Evolutionary conservation across 2,888 invertebrate species (phyloP).

Genomic region (Zygogramma bicolorata): DNA sequence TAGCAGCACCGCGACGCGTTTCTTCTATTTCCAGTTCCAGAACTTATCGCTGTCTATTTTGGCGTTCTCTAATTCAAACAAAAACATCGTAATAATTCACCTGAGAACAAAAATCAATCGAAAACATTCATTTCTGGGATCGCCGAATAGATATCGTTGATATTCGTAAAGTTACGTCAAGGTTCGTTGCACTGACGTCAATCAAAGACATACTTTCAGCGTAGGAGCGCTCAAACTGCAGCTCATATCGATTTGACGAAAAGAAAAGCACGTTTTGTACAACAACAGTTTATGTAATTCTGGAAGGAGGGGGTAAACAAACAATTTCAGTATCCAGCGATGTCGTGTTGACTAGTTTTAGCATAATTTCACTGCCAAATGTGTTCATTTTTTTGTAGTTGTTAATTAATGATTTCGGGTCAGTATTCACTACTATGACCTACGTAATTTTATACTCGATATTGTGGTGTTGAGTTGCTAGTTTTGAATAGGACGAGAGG

Average conservation of each 20-base stretch:
- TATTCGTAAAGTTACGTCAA: slow-evolving; percentile 21
- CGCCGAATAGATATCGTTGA: slow-evolving; percentile 3
- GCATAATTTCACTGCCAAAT: slow-evolving; percentile 30
- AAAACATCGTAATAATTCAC: background rate
- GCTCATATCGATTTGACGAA: slow-evolving; percentile 23
- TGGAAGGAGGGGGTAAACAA: slow-evolving; percentile 20
- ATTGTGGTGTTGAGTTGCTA: slow-evolving; percentile 12
- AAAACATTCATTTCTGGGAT: background rate
- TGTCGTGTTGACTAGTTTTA: slow-evolving; percentile 31
- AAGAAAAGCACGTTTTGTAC: slow-evolving; percentile 36
- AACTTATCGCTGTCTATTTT: background rate
- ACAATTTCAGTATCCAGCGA: slow-evolving; percentile 4
- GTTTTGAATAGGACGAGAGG: slow-evolving; percentile 9
- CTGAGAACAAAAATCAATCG: background rate
- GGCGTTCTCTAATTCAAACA: background rate
- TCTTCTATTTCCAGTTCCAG: background rate
- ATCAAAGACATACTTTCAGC: slow-evolving; percentile 39
- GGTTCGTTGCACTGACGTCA: slow-evolving; percentile 14
- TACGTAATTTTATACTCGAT: background rate
- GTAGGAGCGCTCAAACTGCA: slow-evolving; percentile 18
- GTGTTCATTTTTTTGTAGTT: slow-evolving; percentile 34
- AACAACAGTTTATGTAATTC: slow-evolving; percentile 23
- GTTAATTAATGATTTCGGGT: background rate
- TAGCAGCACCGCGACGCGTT: background rate
- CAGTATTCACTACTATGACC: background rate